These are phyloP conservation scores for Deilephila elpenor DNA, from an alignment of 2,888 invertebrate genomes.

Conservation along the genomic window DNA sequence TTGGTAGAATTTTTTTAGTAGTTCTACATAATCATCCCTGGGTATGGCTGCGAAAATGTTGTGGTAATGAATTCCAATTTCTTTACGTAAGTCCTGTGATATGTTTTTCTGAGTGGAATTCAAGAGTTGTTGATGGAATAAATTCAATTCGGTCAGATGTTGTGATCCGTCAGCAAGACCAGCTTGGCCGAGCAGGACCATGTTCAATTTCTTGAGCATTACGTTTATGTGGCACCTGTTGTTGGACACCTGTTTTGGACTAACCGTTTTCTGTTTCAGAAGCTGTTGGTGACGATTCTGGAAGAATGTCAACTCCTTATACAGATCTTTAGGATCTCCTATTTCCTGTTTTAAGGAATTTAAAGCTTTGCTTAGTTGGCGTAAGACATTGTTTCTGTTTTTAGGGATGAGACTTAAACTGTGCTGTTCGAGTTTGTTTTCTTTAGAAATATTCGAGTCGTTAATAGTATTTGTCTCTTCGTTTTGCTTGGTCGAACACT, in stretches of 20 bases:
- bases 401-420: constrained; percentile 61
- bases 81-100: constrained; percentile 67
- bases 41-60: constrained; percentile 78
- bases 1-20: constrained; percentile 63
- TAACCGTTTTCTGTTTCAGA: constrained; percentile 64
- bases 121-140: constrained; percentile 64
- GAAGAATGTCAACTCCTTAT: constrained; percentile 70
- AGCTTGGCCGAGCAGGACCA: constrained; percentile 85
- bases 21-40: constrained; percentile 69
- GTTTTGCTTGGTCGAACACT: constrained; percentile 59
- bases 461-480: constrained; percentile 42
- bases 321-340: constrained; percentile 80
- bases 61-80: constrained; percentile 81
- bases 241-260: constrained; percentile 60
- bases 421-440: constrained; percentile 35
- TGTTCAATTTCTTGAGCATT: constrained; percentile 80
- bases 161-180: constrained; percentile 80
- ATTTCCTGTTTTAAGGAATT: constrained; percentile 70
- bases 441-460: constrained; percentile 42
- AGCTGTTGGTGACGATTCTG: constrained; percentile 75
- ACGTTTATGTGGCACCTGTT: constrained; percentile 72
- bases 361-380: constrained; percentile 64
- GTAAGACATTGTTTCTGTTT: constrained; percentile 63
- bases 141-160: constrained; percentile 74
- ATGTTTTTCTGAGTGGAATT: constrained; percentile 62